phyloP scores from a whole-genome alignment of 2,888 invertebrate species.

The Campoletis raptor region DNA sequence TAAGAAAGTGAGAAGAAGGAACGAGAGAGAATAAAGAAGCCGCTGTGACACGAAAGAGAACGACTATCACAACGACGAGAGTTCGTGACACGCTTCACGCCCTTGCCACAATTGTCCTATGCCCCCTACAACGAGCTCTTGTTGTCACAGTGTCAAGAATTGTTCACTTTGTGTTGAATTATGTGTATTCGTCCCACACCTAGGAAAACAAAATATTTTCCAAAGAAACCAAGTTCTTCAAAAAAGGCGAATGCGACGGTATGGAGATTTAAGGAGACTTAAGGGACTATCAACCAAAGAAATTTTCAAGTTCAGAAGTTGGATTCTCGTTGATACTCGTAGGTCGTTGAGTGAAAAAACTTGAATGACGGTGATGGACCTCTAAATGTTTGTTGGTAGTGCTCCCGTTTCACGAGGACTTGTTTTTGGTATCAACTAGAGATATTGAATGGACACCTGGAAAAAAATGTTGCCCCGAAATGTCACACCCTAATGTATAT shows the following conservation, averaged over 20 bases:
- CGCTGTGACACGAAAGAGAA: conserved; percentile 39
- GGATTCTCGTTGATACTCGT: not conserved
- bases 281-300: no score
- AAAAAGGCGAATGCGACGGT: not conserved
- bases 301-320: not conserved
- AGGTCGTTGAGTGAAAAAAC: not conserved
- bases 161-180: conserved; percentile 17
- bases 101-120: conserved; percentile 27
- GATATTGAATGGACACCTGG: not conserved
- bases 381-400: not conserved
- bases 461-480: not conserved
- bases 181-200: conserved; percentile 6
- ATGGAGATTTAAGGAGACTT: not conserved
- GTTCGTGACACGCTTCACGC: conserved; percentile 57
- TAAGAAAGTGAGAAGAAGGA: not conserved
- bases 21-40: not conserved
- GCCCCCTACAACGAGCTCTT: conserved; percentile 1
- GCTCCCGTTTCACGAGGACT: not conserved
- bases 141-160: conserved; percentile 37
- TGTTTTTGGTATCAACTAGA: not conserved
- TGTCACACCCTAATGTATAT: not conserved
- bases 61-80: conserved; percentile 43
- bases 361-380: not conserved
- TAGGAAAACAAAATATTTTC: not conserved
- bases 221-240: not conserved